phyloP scores from a whole-genome alignment of 2,113 vertebrate species.

The Motacilla tschutschensis region DNA sequence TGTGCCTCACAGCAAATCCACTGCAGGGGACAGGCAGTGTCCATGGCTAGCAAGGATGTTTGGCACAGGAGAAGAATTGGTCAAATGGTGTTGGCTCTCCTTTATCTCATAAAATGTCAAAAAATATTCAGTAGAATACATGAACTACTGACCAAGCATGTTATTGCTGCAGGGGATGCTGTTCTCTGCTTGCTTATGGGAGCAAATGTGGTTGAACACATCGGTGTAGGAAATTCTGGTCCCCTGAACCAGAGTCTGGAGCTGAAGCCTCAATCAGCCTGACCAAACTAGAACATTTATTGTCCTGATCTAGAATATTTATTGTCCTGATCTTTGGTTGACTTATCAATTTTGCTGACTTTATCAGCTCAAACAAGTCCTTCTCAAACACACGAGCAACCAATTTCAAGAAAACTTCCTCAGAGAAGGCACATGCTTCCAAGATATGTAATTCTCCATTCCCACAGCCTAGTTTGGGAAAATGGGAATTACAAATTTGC shows the following conservation, averaged over 20 bases:
- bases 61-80: neutral
- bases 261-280: neutral
- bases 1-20: rapidly evolving
- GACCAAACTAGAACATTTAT: neutral
- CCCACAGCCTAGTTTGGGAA: neutral
- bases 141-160: neutral
- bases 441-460: neutral
- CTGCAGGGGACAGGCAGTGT: neutral
- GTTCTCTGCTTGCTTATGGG: neutral
- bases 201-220: rapidly evolving
- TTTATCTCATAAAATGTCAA: neutral
- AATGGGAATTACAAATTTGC: neutral
- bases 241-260: neutral
- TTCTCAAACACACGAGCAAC: neutral
- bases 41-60: neutral
- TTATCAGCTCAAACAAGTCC: neutral
- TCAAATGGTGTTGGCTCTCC: neutral
- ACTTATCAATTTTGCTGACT: neutral
- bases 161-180: neutral
- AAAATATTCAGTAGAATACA: neutral
- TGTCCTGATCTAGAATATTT: neutral
- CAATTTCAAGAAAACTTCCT: neutral
- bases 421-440: neutral
- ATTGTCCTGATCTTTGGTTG: neutral
- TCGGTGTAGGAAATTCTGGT: neutral